Conservation (phyloP, 2,797 vertebrate species). For the Liasis olivaceus region DNA sequence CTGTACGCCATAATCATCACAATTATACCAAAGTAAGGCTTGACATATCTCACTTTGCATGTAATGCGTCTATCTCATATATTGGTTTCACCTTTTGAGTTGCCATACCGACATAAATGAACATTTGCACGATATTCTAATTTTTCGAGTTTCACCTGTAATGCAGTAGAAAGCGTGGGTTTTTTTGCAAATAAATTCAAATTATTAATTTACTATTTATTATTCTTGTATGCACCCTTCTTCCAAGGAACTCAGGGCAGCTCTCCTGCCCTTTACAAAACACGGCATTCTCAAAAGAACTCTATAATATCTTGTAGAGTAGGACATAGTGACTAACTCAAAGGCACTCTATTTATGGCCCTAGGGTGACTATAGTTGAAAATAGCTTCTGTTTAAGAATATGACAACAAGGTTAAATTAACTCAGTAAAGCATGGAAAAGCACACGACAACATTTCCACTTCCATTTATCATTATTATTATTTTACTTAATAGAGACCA, state of each 20-base stretch:
- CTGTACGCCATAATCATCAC: too few species aligned
- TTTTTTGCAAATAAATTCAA: neutral
- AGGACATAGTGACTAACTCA: neutral
- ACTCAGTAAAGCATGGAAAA: neutral
- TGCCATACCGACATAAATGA: too few species aligned
- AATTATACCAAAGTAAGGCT: too few species aligned
- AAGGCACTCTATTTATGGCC: neutral
- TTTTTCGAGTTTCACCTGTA: too few species aligned
- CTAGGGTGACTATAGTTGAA: neutral
- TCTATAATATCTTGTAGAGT: neutral
- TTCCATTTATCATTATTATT: neutral
- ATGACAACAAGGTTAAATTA: neutral
- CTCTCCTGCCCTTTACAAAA: neutral
- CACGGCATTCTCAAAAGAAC: neutral
- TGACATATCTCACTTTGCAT: too few species aligned
- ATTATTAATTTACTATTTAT: neutral
- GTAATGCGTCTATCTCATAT: too few species aligned
- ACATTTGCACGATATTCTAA: too few species aligned
- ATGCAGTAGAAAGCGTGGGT: neutral
- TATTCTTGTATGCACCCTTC: neutral
- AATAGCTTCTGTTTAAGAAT: neutral
- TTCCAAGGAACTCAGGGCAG: neutral
- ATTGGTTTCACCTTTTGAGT: too few species aligned
- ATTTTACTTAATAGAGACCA: neutral
- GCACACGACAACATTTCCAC: neutral